phyloP scores from a whole-genome alignment of 2,888 invertebrate genomes.

The Cerastis leucographa region DNA sequence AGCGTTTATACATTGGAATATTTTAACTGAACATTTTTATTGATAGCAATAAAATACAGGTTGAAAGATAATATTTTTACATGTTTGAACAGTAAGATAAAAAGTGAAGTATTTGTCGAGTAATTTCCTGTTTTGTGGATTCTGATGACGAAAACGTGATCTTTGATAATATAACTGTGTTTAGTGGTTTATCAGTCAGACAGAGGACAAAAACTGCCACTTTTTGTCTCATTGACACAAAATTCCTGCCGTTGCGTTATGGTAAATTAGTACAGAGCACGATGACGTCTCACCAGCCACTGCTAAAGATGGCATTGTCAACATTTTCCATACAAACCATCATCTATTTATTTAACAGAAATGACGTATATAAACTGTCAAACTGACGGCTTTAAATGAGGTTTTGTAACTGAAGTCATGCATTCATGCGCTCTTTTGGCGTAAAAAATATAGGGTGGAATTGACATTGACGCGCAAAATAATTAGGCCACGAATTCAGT shows the following conservation, averaged over 20 bases:
- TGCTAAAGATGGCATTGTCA: not conserved
- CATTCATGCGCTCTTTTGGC: not conserved
- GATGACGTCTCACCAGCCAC: not conserved
- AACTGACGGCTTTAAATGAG: not conserved
- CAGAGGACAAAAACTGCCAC: not conserved
- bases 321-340: not conserved
- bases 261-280: not conserved
- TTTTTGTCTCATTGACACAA: conserved; percentile 24
- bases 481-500: not conserved
- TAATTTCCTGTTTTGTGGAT: conserved; percentile 28
- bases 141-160: conserved; percentile 3
- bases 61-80: conserved; percentile 20
- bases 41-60: conserved; percentile 50
- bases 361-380: not conserved
- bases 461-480: too few species aligned
- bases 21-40: conserved; percentile 53
- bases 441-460: not conserved
- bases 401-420: not conserved
- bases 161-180: conserved; percentile 11
- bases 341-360: not conserved
- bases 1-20: conserved; percentile 58
- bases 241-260: conserved; percentile 25
- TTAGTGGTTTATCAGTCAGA: not conserved
- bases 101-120: conserved; percentile 6
- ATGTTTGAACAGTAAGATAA: conserved; percentile 24